These are phyloP conservation scores for Diabrotica virgifera DNA, from an alignment of 1,140 invertebrate genomes.

Conservation along the genomic window DNA sequence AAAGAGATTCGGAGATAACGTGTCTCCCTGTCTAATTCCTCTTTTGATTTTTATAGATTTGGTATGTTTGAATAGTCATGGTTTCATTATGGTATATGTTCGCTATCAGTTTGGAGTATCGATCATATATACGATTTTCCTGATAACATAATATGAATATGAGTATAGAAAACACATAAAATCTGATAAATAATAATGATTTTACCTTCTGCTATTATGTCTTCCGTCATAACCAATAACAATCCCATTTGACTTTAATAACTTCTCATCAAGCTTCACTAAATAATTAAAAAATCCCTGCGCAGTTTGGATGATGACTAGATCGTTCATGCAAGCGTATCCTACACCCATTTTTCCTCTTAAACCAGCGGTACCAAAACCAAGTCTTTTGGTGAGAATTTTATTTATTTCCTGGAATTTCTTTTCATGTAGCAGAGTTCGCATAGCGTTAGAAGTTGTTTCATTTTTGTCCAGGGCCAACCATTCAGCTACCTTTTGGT, in stretches of 20 bases:
- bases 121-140: no score
- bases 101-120: no score
- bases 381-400: slow-evolving; percentile 58
- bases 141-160: no score
- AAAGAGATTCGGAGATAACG: no score
- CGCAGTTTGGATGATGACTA: slow-evolving; percentile 94
- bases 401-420: slow-evolving; percentile 55
- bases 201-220: slow-evolving; percentile 86
- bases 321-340: slow-evolving; percentile 93
- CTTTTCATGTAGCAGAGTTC: slow-evolving; percentile 50
- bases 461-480: slow-evolving; percentile 58
- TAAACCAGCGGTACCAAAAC: slow-evolving; percentile 83
- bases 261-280: slow-evolving; percentile 53
- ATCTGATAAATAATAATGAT: background rate
- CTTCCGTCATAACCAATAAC: slow-evolving; percentile 95
- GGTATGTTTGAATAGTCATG: no score
- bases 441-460: slow-evolving; percentile 52
- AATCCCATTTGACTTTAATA: slow-evolving; percentile 63
- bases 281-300: slow-evolving; percentile 89
- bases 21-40: no score
- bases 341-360: slow-evolving; percentile 90
- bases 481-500: slow-evolving; percentile 62
- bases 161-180: no score
- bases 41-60: no score
- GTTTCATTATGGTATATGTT: no score